Percentiles rank a stretch among this genome's conserved stretches.
These are phyloP conservation scores for Spatulosminthurus flaviceps DNA, from an alignment of 2,888 invertebrate genomes.

Conservation along the genomic window DNA sequence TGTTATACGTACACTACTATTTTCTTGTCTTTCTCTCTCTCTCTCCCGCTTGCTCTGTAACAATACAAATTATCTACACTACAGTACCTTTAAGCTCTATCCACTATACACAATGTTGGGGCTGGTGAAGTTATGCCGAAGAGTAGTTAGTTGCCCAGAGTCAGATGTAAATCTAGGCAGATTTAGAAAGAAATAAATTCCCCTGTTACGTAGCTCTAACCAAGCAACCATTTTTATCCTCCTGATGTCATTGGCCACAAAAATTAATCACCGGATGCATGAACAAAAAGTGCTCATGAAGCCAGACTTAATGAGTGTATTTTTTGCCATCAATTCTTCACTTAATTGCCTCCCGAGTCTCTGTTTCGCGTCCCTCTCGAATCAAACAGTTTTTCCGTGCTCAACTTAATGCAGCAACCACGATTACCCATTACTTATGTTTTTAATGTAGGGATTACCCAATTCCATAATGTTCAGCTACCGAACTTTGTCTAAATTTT, in stretches of 20 bases:
- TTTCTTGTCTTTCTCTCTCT: slow-evolving; percentile 31
- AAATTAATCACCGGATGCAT: slow-evolving; percentile 64
- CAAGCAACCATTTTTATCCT: slow-evolving; percentile 62
- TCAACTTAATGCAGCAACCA: slow-evolving; percentile 37
- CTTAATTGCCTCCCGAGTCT: slow-evolving; percentile 62
- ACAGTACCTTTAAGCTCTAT: slow-evolving; percentile 11
- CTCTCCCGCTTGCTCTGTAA: slow-evolving; percentile 27
- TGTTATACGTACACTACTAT: too few relatives aligned
- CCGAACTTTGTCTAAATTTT: slow-evolving; percentile 8
- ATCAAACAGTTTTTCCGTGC: slow-evolving; percentile 42
- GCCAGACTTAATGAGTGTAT: slow-evolving; percentile 63
- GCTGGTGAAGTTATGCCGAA: too few relatives aligned
- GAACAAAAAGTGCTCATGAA: slow-evolving; percentile 64
- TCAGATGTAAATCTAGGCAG: slow-evolving; percentile 45
- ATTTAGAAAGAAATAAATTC: slow-evolving; percentile 50
- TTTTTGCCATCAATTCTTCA: slow-evolving; percentile 63
- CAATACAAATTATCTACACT: slow-evolving; percentile 45
- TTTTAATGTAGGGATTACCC: slow-evolving; percentile 30
- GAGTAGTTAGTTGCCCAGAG: too few relatives aligned
- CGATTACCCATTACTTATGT: slow-evolving; percentile 44
- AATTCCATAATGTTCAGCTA: slow-evolving; percentile 13
- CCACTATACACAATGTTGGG: not conserved
- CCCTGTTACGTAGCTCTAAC: slow-evolving; percentile 43
- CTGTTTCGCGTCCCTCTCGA: slow-evolving; percentile 28
- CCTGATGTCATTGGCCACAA: slow-evolving; percentile 64